Conservation (phyloP, 2,888 invertebrate genomes). For the Xiphydria camelus region DNA sequence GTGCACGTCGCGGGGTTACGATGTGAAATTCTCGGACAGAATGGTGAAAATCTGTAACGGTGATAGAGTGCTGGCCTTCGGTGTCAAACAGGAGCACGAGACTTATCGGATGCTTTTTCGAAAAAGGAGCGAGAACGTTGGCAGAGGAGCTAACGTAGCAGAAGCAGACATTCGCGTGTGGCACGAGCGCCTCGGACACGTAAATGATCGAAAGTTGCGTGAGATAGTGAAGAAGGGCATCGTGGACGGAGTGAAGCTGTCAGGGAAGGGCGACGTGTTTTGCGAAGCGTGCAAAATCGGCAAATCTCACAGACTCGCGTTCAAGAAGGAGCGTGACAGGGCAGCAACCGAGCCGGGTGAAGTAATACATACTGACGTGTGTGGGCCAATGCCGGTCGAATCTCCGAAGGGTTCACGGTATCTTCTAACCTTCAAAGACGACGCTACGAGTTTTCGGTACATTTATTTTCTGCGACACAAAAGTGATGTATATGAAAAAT, state of each 20-base stretch:
- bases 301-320: slow-evolving; percentile 26
- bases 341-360: too few species aligned
- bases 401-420: too few species aligned
- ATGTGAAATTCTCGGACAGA: slow-evolving; percentile 8
- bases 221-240: slow-evolving; percentile 7
- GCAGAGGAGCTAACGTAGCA: too few species aligned
- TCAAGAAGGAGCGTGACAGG: not conserved
- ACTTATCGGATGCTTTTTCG: slow-evolving; percentile 1
- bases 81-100: slow-evolving; percentile 3
- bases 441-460: slow-evolving; percentile 18
- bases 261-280: slow-evolving; percentile 17
- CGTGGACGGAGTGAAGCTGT: slow-evolving; percentile 7
- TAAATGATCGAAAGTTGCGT: slow-evolving; percentile 9
- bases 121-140: too few species aligned
- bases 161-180: too few species aligned
- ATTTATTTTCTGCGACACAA: slow-evolving; percentile 20
- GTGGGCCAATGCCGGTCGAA: too few species aligned
- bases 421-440: slow-evolving; percentile 21
- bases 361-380: too few species aligned
- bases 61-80: not conserved
- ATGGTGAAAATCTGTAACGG: not conserved
- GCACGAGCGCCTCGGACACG: slow-evolving; percentile 23
- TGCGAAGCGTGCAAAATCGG: slow-evolving; percentile 31
- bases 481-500: slow-evolving; percentile 11
- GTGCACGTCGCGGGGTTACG: slow-evolving; percentile 8